Percentiles rank a stretch among this genome's conserved stretches.
These are phyloP conservation scores for Oxycera nigricornis DNA, from an alignment of 2,888 invertebrate genomes.

Conservation along the genomic window DNA sequence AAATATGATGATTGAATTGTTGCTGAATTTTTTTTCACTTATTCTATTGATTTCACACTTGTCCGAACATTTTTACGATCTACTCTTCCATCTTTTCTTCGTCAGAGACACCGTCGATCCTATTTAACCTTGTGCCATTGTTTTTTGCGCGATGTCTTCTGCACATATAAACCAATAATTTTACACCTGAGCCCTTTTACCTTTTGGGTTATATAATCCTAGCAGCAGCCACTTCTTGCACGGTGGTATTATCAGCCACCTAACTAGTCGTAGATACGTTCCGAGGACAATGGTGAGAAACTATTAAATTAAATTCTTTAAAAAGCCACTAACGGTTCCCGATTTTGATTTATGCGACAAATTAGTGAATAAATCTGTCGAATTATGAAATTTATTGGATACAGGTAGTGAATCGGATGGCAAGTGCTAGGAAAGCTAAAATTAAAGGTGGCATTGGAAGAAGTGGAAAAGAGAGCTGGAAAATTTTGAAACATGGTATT, in stretches of 20 bases:
- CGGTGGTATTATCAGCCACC: slow-evolving; percentile 1
- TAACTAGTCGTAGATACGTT: not conserved
- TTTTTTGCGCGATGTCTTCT: not conserved
- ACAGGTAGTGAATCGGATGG: not conserved
- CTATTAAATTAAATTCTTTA: slow-evolving; percentile 6
- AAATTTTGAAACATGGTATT: no score
- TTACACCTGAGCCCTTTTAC: slow-evolving; percentile 31
- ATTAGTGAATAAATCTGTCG: slow-evolving; percentile 27
- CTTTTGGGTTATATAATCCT: slow-evolving; percentile 11
- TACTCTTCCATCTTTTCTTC: no score
- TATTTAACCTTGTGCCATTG: not conserved
- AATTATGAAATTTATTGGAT: slow-evolving; percentile 22
- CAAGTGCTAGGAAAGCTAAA: not conserved
- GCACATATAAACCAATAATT: not conserved
- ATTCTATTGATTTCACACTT: no score
- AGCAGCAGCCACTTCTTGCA: not conserved
- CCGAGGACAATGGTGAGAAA: slow-evolving; percentile 28
- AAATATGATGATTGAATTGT: no score
- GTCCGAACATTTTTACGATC: no score
- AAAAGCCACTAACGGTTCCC: slow-evolving; percentile 14
- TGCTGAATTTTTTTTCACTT: no score
- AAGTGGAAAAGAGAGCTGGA: no score
- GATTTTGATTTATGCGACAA: slow-evolving; percentile 27
- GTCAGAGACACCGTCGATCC: no score
- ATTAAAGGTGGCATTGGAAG: not conserved